Evolutionary conservation across 1,140 invertebrate genomes (phyloP), one percentile per base, ranked within the genome.

Genomic region (Atta colombica): DNA sequence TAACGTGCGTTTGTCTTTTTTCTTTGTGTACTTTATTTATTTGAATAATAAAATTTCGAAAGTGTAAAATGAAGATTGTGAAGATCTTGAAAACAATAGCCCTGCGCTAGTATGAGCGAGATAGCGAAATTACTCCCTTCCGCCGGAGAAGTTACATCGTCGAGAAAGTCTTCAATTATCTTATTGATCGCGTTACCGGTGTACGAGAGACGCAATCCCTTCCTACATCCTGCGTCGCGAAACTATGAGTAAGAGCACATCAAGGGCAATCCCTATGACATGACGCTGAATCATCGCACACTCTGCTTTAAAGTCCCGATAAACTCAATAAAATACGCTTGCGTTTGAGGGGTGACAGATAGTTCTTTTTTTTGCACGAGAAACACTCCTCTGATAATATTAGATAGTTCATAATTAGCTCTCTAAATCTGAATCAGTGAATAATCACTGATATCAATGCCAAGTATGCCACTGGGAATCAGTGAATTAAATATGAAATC

Each of bases 101-200:
- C 87, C 87, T 90, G 82, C 77, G 65, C 66, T 82, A 85, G 68
- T 84, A 71, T 16, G 68, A 77, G 77, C 72, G 81, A 86, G 85
- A 87, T 77, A 65, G 87, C 80, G 71, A 90, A 92, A 92, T 92
- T 92, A 90, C 80, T 88, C 90, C 63, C 89, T 92, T 93, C 92
- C 91, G 92, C 81, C 88, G 88, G 39, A 45, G 39, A 45, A 45
- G 53, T 49, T 16, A 31, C 82, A 88, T 91, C 84, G 88, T 89
- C 88, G 87, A 89, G 89, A 93, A 91, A 92, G 89, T 93, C 89
- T 93, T 93, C 91, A 93, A 93, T 93, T 93, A 92, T 93, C 89
- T 92, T 93, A 93, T 93, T 93, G 92, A 93, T 93, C 92, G 91
- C 53, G 87, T 90, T 89, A 90, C 77, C 71, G 81, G 77, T 84